A percentile compares a stretch with the other conserved stretches of the same genome.
These are phyloP conservation scores for Ctenicera cuprea DNA, from an alignment of 2,888 invertebrate genomes.

Conservation along the genomic window DNA sequence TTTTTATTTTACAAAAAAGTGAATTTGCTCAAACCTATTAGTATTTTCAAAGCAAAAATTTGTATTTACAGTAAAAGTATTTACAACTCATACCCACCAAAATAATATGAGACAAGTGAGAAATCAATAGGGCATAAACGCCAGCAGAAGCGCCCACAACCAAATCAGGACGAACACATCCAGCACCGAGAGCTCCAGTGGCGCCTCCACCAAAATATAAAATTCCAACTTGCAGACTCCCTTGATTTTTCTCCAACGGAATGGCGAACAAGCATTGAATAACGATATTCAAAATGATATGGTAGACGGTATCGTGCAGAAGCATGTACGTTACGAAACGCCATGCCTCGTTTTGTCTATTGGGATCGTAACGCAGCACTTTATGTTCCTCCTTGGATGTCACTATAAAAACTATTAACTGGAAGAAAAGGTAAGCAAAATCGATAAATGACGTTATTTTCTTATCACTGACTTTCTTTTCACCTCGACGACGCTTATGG, in stretches of 20 bases:
- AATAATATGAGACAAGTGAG: conserved; percentile 89
- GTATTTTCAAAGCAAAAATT: too few relatives aligned
- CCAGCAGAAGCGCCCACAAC: conserved; percentile 94
- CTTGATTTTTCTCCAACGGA: conserved; percentile 82
- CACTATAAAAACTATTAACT: conserved; percentile 62
- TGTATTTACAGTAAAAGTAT: too few relatives aligned
- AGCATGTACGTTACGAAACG: conserved; percentile 87
- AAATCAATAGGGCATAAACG: conserved; percentile 90
- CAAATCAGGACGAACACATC: conserved; percentile 84
- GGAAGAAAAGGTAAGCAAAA: conserved; percentile 37
- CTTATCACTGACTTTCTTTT: background rate
- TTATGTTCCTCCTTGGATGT: conserved; percentile 56
- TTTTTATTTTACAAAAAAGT: too few relatives aligned
- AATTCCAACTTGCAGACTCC: conserved; percentile 80
- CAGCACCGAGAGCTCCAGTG: conserved; percentile 85
- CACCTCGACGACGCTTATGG: conserved; percentile 67
- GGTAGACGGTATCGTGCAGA: conserved; percentile 85
- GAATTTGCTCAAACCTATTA: too few relatives aligned
- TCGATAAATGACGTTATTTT: background rate
- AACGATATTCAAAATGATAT: conserved; percentile 85
- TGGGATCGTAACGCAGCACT: conserved; percentile 77
- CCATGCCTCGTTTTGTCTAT: conserved; percentile 83
- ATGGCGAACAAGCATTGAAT: conserved; percentile 77
- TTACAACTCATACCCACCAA: conserved; percentile 73
- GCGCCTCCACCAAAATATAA: conserved; percentile 86